Evolutionary conservation across 2,888 invertebrate genomes (phyloP).

Genomic region (Atethmia centrago): DNA sequence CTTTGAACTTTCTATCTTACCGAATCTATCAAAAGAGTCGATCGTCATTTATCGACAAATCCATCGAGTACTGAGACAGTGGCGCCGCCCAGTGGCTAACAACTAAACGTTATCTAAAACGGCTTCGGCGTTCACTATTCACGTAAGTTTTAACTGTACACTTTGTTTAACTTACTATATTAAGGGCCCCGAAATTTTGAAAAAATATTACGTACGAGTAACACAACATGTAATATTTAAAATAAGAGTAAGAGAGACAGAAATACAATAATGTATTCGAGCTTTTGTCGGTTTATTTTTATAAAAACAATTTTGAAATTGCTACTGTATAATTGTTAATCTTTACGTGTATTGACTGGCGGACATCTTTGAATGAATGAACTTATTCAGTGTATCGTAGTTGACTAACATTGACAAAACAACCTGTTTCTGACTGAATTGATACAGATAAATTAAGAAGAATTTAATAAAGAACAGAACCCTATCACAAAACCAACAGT

Average conservation of each 20-base stretch:
- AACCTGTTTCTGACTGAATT: background rate
- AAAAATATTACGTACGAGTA: background rate
- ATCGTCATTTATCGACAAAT: conserved; percentile 40
- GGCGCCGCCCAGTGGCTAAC: conserved; percentile 57
- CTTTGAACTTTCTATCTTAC: conserved; percentile 39
- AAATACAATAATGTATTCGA: background rate
- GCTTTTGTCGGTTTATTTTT: no score
- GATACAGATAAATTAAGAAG: background rate
- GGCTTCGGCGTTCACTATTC: conserved; percentile 62
- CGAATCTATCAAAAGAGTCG: conserved; percentile 41
- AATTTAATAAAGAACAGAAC: background rate
- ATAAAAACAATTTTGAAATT: background rate
- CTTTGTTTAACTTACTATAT: conserved; percentile 52
- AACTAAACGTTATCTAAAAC: conserved; percentile 67
- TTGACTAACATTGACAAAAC: background rate
- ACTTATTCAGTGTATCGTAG: background rate
- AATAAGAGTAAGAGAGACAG: background rate
- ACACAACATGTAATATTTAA: background rate
- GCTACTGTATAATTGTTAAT: background rate
- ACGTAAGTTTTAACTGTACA: conserved; percentile 66
- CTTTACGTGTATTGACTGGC: background rate
- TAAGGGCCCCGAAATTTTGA: conserved; percentile 52
- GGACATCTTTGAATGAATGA: conserved; percentile 5
- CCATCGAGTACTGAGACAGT: conserved; percentile 50
- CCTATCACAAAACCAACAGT: background rate